Conservation (phyloP, 2,888 invertebrate species). For the Selenia dentaria region DNA sequence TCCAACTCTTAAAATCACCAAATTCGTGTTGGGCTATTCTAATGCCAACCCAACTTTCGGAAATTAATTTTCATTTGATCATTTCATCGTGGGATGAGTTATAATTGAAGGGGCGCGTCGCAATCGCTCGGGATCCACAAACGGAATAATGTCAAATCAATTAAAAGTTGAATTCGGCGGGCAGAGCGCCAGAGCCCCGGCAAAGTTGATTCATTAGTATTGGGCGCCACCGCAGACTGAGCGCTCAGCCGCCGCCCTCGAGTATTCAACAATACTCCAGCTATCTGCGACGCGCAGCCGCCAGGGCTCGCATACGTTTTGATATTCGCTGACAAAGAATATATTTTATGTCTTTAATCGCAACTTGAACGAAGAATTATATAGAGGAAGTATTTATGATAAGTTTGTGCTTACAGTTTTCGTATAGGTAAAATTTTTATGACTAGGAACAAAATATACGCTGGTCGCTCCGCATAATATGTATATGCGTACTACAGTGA, state of each 20-base stretch:
- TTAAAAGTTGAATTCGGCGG: slow-evolving; percentile 77
- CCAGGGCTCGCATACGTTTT: slow-evolving; percentile 48
- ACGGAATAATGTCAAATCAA: slow-evolving; percentile 82
- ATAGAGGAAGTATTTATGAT: background rate
- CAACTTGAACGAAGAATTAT: slow-evolving; percentile 7
- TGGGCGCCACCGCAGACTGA: slow-evolving; percentile 47
- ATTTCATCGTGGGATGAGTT: slow-evolving; percentile 74
- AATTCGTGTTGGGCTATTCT: too few relatives aligned
- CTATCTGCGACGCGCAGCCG: slow-evolving; percentile 55
- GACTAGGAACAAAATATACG: too few relatives aligned
- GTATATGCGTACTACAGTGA: too few relatives aligned
- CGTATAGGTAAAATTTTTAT: too few relatives aligned
- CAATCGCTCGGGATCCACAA: slow-evolving; percentile 69
- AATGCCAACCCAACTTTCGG: too few relatives aligned
- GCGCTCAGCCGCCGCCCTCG: slow-evolving; percentile 15
- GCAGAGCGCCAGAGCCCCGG: slow-evolving; percentile 60
- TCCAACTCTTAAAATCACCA: too few relatives aligned
- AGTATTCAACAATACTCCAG: slow-evolving; percentile 52
- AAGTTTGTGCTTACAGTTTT: background rate
- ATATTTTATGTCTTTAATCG: slow-evolving; percentile 38
- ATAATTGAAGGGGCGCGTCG: slow-evolving; percentile 74
- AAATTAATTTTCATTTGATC: slow-evolving; percentile 80
- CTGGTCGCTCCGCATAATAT: too few relatives aligned
- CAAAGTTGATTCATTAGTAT: slow-evolving; percentile 76
- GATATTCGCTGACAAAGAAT: slow-evolving; percentile 46